Evolutionary conservation across 64 coral and sea anemone genomes (phyloP).

Genomic region (Actinia equina): DNA sequence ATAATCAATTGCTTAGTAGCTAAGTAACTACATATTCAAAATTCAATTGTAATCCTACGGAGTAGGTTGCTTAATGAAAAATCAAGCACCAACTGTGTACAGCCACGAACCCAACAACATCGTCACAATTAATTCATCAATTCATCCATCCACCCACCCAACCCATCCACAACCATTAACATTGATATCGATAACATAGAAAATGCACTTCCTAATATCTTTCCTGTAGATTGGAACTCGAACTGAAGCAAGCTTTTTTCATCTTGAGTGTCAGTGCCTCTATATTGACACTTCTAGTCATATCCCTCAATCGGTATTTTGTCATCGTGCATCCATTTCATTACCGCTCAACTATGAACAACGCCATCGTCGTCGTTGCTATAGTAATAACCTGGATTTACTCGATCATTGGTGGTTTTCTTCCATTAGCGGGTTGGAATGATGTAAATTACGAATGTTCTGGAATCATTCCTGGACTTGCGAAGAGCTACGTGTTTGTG

Average conservation of each 20-base stretch:
- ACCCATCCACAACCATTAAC: too few species aligned
- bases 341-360: constrained; percentile 7
- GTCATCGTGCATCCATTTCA: constrained; percentile 9
- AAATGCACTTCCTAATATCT: background rate
- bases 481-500: background rate
- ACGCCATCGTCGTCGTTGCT: background rate
- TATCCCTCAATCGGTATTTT: background rate
- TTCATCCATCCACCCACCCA: too few species aligned
- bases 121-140: too few species aligned
- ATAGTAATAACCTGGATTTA: background rate
- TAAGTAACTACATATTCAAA: too few species aligned
- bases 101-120: too few species aligned
- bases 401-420: background rate
- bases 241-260: background rate
- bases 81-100: too few species aligned
- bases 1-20: too few species aligned
- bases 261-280: background rate
- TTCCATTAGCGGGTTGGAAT: constrained; percentile 10
- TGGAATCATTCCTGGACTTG: background rate
- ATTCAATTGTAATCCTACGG: too few species aligned
- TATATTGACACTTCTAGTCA: background rate
- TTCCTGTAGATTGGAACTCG: background rate
- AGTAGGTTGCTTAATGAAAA: too few species aligned
- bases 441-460: background rate
- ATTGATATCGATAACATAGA: background rate